Conservation (phyloP, 2,797 vertebrate species). For the Aulostomus chinensis region DNA sequence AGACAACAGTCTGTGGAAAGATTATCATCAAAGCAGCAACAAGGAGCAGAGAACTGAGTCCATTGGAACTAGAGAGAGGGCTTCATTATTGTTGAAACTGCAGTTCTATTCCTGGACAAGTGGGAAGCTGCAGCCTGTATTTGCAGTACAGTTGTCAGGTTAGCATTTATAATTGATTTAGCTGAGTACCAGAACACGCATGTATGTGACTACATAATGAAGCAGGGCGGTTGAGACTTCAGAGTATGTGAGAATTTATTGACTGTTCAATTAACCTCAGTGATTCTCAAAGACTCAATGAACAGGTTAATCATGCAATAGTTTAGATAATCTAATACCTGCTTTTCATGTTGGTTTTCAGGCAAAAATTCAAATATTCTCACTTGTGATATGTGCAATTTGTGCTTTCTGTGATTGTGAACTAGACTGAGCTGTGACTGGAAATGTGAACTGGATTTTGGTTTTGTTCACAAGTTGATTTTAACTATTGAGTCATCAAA, state of each 20-base stretch:
- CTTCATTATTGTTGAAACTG: slow-evolving; percentile 50
- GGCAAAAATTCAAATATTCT: neutral
- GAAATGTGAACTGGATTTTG: too few species aligned
- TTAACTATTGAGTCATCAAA: too few species aligned
- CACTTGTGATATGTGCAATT: too few species aligned
- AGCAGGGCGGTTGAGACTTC: neutral
- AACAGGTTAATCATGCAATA: too few species aligned
- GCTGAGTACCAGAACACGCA: slow-evolving; percentile 6
- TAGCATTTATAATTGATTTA: slow-evolving; percentile 41
- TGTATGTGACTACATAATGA: neutral
- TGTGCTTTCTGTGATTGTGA: too few species aligned
- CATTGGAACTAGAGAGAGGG: slow-evolving; percentile 12
- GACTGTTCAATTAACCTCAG: neutral
- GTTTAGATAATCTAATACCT: too few species aligned
- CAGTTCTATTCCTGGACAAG: slow-evolving; percentile 30
- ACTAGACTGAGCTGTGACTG: too few species aligned
- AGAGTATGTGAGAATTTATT: neutral
- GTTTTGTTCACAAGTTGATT: too few species aligned
- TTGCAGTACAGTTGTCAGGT: slow-evolving; percentile 25
- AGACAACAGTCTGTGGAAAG: slow-evolving; percentile 16
- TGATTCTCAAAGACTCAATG: too few species aligned
- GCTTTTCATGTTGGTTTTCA: too few species aligned
- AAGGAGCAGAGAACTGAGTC: neutral
- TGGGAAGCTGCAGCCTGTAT: slow-evolving; percentile 6
- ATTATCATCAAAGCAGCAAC: slow-evolving; percentile 4